Evolutionary conservation across 2,888 invertebrate species (phyloP).

Genomic region (Matsumyia berberina): DNA sequence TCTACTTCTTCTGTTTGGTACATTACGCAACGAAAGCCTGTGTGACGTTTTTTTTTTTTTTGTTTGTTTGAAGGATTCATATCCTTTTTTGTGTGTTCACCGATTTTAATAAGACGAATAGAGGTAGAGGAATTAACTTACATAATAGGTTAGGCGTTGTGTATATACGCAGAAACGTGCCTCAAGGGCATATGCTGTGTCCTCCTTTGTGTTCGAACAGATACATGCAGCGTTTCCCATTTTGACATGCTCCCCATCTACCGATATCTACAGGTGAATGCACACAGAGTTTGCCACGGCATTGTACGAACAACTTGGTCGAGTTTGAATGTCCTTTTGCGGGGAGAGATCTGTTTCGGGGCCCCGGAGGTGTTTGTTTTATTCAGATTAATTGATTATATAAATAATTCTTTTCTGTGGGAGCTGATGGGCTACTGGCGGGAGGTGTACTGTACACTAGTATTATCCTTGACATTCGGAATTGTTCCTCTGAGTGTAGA

Average conservation of each 20-base stretch:
- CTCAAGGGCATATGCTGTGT: constrained; percentile 65
- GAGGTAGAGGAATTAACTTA: constrained; percentile 64
- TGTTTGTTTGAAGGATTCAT: constrained; percentile 44
- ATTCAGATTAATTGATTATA: constrained; percentile 55
- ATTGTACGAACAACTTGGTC: constrained; percentile 7
- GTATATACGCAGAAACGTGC: constrained; percentile 61
- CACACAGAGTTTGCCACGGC: background rate
- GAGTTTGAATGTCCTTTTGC: background rate
- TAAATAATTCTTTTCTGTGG: constrained; percentile 36
- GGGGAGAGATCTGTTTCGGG: background rate
- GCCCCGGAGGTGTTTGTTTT: constrained; percentile 16
- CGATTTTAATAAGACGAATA: constrained; percentile 12
- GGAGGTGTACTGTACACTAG: constrained; percentile 15
- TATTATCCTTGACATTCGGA: constrained; percentile 69
- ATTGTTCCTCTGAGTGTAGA: constrained; percentile 47
- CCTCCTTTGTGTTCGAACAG: constrained; percentile 33
- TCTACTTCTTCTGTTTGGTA: constrained; percentile 13
- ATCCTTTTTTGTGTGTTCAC: constrained; percentile 39
- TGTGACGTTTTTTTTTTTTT: constrained; percentile 1
- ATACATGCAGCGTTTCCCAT: constrained; percentile 28
- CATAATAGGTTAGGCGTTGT: constrained; percentile 71
- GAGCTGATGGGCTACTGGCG: background rate
- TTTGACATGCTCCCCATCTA: background rate
- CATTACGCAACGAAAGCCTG: constrained; percentile 60
- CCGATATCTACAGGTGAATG: constrained; percentile 72